A percentile compares a stretch with the other conserved stretches of the same genome.
Evolutionary conservation across 2,888 invertebrate species (phyloP).

Genomic region (Argynnis bischoffii): DNA sequence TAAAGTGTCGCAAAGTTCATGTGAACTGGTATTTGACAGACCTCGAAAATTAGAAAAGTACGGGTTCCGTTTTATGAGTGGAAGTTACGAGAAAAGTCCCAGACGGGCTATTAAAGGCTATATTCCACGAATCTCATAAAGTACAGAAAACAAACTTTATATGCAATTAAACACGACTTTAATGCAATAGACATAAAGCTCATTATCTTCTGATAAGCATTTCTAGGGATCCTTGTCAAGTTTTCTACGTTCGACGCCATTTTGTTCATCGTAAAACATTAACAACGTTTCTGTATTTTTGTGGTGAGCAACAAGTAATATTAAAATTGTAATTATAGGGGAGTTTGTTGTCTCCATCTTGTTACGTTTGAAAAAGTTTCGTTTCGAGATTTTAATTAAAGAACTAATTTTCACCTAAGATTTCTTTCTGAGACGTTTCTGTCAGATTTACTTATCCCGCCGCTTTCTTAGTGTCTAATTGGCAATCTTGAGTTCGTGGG

Average conservation of each 20-base stretch:
- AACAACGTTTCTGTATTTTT: constrained; percentile 69
- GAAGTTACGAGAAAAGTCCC: constrained; percentile 67
- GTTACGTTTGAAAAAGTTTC: constrained; percentile 25
- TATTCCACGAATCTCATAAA: constrained; percentile 67
- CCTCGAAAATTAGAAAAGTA: constrained; percentile 39
- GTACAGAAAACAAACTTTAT: constrained; percentile 54
- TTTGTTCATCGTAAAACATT: constrained; percentile 78
- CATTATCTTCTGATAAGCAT: constrained; percentile 45
- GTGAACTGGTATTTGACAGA: constrained; percentile 36
- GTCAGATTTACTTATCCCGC: neutral
- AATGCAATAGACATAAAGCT: constrained; percentile 45
- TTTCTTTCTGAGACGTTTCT: constrained; percentile 10
- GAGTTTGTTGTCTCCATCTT: constrained; percentile 40
- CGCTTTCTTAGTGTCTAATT: constrained; percentile 5
- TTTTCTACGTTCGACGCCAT: constrained; percentile 62
- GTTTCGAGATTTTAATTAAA: constrained; percentile 32
- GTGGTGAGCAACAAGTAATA: constrained; percentile 72
- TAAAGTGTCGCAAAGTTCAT: constrained; percentile 30
- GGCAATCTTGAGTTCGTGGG: constrained; percentile 1
- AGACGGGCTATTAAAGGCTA: constrained; percentile 72
- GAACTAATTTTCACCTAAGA: constrained; percentile 20
- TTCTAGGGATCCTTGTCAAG: constrained; percentile 47
- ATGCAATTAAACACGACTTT: constrained; percentile 45
- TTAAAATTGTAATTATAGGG: constrained; percentile 69
- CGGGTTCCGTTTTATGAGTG: constrained; percentile 63